Conservation (phyloP, 2,797 vertebrate genomes). For the Florisuga fusca region DNA sequence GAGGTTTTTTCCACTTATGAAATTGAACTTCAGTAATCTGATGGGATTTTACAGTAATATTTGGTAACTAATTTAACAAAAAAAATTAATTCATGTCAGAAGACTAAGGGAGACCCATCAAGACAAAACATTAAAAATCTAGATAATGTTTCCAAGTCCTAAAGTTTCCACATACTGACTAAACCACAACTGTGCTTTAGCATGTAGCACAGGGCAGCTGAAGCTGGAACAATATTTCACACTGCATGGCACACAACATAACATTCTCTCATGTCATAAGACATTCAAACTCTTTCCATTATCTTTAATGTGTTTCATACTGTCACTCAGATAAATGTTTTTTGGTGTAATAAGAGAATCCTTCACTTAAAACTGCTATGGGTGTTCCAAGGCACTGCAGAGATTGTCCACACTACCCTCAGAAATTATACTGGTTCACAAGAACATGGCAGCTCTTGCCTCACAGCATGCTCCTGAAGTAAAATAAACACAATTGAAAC, state of each 20-base stretch:
- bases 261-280: neutral
- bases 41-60: neutral
- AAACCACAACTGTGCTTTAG: neutral
- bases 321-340: neutral
- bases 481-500: neutral
- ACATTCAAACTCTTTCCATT: neutral
- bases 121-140: neutral
- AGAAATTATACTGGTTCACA: neutral
- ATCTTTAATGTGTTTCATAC: slow-evolving; percentile 14
- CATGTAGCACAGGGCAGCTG: neutral
- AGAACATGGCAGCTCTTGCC: slow-evolving; percentile 1
- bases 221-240: neutral
- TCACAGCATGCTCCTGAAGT: neutral
- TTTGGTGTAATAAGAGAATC: slow-evolving; percentile 11
- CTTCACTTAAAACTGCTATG: neutral
- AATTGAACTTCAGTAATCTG: neutral
- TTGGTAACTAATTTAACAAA: neutral
- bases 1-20: neutral
- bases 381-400: neutral
- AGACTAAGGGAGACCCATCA: neutral
- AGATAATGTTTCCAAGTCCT: neutral
- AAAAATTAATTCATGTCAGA: neutral
- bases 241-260: neutral
- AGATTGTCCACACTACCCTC: neutral
- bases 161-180: neutral